phyloP scores from a whole-genome alignment of 2,797 vertebrate genomes.

The Enteromius radiatus region DNA sequence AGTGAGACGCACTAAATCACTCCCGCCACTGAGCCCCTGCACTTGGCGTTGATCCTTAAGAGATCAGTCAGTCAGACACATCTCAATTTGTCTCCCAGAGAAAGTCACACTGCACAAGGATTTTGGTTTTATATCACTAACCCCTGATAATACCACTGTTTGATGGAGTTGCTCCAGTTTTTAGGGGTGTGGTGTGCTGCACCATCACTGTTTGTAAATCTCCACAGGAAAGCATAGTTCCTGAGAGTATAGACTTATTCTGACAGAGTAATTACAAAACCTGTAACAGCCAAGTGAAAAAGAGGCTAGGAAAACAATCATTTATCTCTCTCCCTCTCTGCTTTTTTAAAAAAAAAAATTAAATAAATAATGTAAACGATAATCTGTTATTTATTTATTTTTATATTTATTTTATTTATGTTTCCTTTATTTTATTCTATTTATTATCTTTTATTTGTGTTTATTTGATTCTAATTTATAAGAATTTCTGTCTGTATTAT shows the following conservation, averaged over 20 bases:
- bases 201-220: constrained; percentile 19
- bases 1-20: constrained; percentile 61
- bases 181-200: background rate
- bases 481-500: constrained; percentile 15
- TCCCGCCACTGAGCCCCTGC: constrained; percentile 49
- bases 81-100: constrained; percentile 57
- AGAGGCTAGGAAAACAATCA: background rate
- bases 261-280: constrained; percentile 32
- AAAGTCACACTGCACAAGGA: constrained; percentile 32
- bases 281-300: constrained; percentile 14
- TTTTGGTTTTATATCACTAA: constrained; percentile 7
- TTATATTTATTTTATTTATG: background rate
- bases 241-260: background rate
- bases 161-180: constrained; percentile 27
- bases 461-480: background rate
- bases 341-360: no score
- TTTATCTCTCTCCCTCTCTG: background rate
- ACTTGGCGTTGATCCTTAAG: constrained; percentile 64
- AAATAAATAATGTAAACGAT: background rate
- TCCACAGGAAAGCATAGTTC: background rate
- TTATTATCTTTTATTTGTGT: background rate
- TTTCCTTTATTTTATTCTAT: background rate
- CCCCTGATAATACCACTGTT: constrained; percentile 5
- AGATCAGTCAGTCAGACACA: constrained; percentile 57
- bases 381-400: background rate